Base-by-base conservation (phyloP, 2,113 vertebrate species). In the Brachirus orientalis region DNA sequence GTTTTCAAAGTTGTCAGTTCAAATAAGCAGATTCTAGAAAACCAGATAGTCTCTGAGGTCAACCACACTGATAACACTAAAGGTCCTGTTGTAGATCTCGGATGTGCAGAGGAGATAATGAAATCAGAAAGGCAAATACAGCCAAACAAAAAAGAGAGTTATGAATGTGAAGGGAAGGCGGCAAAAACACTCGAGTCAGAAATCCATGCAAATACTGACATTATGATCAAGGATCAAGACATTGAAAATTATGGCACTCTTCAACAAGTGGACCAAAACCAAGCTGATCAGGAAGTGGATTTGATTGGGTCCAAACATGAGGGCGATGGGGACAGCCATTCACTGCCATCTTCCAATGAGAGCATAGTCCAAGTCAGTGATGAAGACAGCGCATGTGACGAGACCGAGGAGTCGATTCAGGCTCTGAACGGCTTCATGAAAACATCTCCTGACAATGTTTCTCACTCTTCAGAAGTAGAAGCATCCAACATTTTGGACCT, bases 331-430 rank as follows among this genome's bases (percentile, higher is more conserved):
- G 84, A 84, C 35, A 62, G 58, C 17, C 46, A 5, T 8, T 88
- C 82, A 0, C 63, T 83, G 58, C 37, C 17, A 0, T 90, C 84
- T 1, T 90, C 84, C 40, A 84, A 82, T 0, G 80, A 58, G 35
- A 89, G 82, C 72, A 87, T 88, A 28, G 44, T 79, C 11, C 63
- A 85, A 45, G 82, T 87, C 47, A 88, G 82, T 12, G 89, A 89
- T 1, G 86, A 90, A 11, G 84, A 89, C 5, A 75, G 72, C 18
- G 0, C 46, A 1, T 43, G 48, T 6, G 82, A 85, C 1, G 80
- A 78, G 37, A 0, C 12, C 0, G 67, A 77, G 7, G 58, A 77
- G 10, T 33, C n/a, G 1, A 46, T 66, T 48, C 61, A 38, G 43
- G 38, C 62, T 0, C 37, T 50, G 0, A 63, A 80, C 16, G 38